A percentile compares a stretch with the other conserved stretches of the same genome.
phyloP scores from a whole-genome alignment of 2,113 vertebrate genomes.

The Stegastes partitus region DNA sequence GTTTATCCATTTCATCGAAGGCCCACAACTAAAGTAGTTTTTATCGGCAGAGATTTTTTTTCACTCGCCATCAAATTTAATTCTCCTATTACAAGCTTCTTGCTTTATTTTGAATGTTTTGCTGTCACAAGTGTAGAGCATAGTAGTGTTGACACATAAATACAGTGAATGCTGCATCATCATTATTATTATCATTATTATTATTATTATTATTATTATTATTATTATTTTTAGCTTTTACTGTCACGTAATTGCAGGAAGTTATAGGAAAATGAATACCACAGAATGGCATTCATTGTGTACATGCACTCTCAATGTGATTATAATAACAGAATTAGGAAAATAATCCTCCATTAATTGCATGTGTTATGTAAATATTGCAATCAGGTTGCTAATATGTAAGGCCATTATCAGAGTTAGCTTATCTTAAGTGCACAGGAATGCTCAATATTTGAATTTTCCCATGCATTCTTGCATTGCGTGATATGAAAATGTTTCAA shows the following conservation, averaged over 20 bases:
- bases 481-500: too few species aligned
- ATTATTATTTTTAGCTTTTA: neutral
- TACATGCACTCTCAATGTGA: neutral
- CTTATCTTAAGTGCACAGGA: neutral
- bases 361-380: neutral
- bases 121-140: neutral
- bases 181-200: too few species aligned
- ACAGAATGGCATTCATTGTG: neutral
- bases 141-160: neutral
- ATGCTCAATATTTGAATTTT: neutral
- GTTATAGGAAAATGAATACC: neutral
- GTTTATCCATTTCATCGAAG: slow-evolving; percentile 73
- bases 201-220: neutral
- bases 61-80: neutral
- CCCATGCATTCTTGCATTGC: neutral
- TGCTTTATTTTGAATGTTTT: neutral
- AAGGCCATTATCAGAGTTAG: neutral
- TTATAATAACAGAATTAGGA: neutral
- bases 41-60: slow-evolving; percentile 28
- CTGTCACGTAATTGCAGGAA: neutral
- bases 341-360: neutral
- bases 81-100: neutral
- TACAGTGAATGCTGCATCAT: neutral
- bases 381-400: neutral
- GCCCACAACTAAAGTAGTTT: slow-evolving; percentile 75